Percentiles rank a stretch among this genome's conserved stretches.
Evolutionary conservation across 2,888 invertebrate species (phyloP).

Genomic region (Mechanitis mazaeus): DNA sequence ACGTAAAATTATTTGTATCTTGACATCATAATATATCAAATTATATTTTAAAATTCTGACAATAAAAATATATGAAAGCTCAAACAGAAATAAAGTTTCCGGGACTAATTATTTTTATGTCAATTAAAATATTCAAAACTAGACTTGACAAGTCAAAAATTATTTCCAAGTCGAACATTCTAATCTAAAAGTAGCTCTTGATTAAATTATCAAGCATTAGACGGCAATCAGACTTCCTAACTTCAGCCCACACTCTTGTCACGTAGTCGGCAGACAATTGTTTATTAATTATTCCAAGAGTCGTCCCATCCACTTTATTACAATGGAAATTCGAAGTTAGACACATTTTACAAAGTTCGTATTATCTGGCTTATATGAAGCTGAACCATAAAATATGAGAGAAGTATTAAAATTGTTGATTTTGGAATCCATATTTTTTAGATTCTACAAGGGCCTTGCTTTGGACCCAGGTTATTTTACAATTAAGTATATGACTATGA

Average conservation of each 20-base stretch:
- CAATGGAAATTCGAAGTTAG: constrained; percentile 31
- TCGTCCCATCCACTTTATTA: constrained; percentile 27
- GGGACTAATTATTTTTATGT: too few relatives aligned
- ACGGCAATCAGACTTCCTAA: constrained; percentile 25
- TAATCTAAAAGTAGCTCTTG: constrained; percentile 9
- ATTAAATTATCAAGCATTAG: constrained; percentile 24
- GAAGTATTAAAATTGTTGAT: neutral
- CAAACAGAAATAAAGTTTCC: too few relatives aligned
- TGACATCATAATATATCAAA: neutral
- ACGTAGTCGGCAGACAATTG: constrained; percentile 40
- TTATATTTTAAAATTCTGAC: too few relatives aligned
- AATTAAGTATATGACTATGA: too few relatives aligned
- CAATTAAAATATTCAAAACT: too few relatives aligned
- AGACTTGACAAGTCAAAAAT: neutral
- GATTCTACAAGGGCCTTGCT: too few relatives aligned
- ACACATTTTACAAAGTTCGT: constrained; percentile 24
- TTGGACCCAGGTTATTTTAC: too few relatives aligned
- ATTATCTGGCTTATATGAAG: constrained; percentile 4
- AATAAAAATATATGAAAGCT: too few relatives aligned
- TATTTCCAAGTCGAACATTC: constrained; percentile 4
- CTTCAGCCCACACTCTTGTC: constrained; percentile 33
- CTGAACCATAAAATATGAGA: neutral
- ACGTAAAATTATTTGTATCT: neutral
- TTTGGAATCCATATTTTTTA: too few relatives aligned
- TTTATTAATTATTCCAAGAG: constrained; percentile 43